Conservation (phyloP, 2,888 invertebrate genomes). For the Meteorus colon region DNA sequence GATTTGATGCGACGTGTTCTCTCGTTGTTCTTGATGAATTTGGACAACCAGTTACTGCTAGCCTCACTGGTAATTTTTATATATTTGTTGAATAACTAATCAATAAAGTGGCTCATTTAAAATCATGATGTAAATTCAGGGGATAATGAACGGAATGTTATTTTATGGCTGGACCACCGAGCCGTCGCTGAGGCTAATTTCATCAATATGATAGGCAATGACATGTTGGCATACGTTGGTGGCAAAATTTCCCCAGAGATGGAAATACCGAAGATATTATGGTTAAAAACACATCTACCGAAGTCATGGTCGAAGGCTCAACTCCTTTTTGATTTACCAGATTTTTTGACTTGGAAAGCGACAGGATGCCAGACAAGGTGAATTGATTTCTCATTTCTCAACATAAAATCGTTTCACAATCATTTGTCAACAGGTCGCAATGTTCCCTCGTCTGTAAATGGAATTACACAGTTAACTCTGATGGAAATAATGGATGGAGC, state of each 20-base stretch:
- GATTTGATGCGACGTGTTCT: slow-evolving; percentile 97
- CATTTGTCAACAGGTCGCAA: slow-evolving; percentile 79
- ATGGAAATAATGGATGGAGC: slow-evolving; percentile 81
- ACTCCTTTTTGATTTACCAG: slow-evolving; percentile 92
- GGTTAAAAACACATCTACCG: slow-evolving; percentile 87
- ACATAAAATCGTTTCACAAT: not conserved
- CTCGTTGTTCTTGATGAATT: slow-evolving; percentile 85
- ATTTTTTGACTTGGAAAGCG: slow-evolving; percentile 94
- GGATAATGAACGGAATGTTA: slow-evolving; percentile 84
- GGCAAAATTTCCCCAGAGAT: slow-evolving; percentile 97
- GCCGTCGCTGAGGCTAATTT: slow-evolving; percentile 85
- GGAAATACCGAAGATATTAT: slow-evolving; percentile 95
- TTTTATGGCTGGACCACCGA: slow-evolving; percentile 95
- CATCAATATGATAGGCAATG: slow-evolving; percentile 86
- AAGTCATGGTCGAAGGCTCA: slow-evolving; percentile 82
- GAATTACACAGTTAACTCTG: slow-evolving; percentile 85
- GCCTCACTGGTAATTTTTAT: slow-evolving; percentile 76
- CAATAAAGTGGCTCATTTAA: not conserved
- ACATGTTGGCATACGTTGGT: slow-evolving; percentile 89
- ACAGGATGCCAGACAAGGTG: slow-evolving; percentile 83
- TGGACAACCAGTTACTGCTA: slow-evolving; percentile 82
- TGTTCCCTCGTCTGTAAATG: slow-evolving; percentile 97
- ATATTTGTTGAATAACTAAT: not conserved
- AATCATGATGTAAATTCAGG: slow-evolving; percentile 70
- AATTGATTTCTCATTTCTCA: slow-evolving; percentile 29